Conservation (phyloP, 1,140 invertebrate genomes). For the Bombus soroeensis region DNA sequence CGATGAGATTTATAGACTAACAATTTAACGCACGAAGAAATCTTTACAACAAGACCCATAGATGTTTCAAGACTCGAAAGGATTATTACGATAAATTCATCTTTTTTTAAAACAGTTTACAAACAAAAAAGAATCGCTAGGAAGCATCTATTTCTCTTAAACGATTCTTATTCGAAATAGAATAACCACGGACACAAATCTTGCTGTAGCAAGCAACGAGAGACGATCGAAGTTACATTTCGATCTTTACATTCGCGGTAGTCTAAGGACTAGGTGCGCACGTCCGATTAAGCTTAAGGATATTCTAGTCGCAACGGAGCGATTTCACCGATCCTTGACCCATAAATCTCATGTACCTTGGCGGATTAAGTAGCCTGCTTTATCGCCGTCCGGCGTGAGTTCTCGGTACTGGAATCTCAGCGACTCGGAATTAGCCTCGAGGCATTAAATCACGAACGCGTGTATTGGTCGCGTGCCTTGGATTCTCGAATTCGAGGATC, state of each 20-base stretch:
- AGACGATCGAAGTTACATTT: not conserved
- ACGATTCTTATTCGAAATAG: too few relatives aligned
- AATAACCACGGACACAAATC: too few relatives aligned
- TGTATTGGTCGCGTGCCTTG: conserved; percentile 53
- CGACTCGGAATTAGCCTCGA: conserved; percentile 61
- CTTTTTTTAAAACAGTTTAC: too few relatives aligned
- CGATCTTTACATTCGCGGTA: not conserved
- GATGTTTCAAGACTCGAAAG: too few relatives aligned
- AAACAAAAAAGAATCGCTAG: too few relatives aligned
- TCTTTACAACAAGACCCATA: too few relatives aligned
- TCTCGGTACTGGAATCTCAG: conserved; percentile 59
- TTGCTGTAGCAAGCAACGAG: not conserved
- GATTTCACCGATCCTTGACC: conserved; percentile 64
- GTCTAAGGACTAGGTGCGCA: not conserved
- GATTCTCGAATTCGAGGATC: conserved; percentile 23
- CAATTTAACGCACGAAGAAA: too few relatives aligned
- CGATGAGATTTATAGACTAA: too few relatives aligned
- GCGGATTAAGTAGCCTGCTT: conserved; percentile 69
- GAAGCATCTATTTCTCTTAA: too few relatives aligned
- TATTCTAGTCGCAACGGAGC: conserved; percentile 47
- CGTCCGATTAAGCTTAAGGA: conserved; percentile 64
- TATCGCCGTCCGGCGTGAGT: conserved; percentile 61
- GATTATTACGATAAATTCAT: too few relatives aligned
- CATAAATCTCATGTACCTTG: conserved; percentile 64
- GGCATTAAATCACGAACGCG: conserved; percentile 64